These are phyloP conservation scores for Talpa occidentalis DNA, from an alignment of 2,113 vertebrate species.

Conservation along the genomic window DNA sequence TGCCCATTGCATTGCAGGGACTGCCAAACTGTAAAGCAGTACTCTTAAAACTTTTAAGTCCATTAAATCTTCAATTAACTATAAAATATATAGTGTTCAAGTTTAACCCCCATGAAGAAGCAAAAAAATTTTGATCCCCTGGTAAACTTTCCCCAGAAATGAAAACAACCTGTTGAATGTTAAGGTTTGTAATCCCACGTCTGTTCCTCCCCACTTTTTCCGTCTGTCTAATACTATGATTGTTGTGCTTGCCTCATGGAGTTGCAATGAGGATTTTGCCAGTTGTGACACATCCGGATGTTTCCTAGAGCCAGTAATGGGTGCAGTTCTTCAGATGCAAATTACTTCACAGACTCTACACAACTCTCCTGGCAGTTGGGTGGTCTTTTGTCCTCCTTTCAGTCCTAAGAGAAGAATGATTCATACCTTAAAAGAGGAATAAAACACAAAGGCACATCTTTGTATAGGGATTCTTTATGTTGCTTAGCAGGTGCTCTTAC, in stretches of 20 bases:
- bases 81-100: background rate
- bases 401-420: conserved; percentile 17
- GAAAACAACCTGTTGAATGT: conserved; percentile 46
- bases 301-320: background rate
- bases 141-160: background rate
- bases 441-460: background rate
- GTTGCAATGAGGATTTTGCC: background rate
- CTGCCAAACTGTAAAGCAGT: background rate
- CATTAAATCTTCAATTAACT: background rate
- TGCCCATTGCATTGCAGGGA: conserved; percentile 25
- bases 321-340: background rate
- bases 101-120: background rate
- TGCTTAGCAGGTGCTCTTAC: background rate
- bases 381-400: conserved; percentile 9
- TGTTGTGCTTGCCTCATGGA: background rate
- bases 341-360: background rate
- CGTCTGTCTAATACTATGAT: background rate
- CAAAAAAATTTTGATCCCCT: background rate
- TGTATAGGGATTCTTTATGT: background rate
- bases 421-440: conserved; percentile 25
- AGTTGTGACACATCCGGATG: background rate
- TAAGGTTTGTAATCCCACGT: background rate
- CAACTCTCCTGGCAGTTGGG: background rate
- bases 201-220: background rate
- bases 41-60: background rate